Conservation (phyloP, 2,888 invertebrate species). For the Hydraecia micacea region DNA sequence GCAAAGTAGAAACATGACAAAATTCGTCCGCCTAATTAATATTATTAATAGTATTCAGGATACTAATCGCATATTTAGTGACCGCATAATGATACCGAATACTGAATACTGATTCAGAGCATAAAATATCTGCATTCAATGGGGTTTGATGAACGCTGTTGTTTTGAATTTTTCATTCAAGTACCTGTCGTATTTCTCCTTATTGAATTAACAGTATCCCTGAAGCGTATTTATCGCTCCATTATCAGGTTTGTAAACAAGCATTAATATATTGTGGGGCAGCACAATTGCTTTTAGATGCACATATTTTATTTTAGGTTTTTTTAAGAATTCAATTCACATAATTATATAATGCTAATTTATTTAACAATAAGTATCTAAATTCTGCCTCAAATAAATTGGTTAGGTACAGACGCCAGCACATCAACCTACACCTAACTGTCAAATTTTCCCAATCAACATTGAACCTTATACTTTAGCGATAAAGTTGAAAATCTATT, state of each 20-base stretch:
- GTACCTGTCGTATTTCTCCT: constrained; percentile 27
- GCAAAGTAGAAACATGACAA: constrained; percentile 7
- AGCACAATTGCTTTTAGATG: constrained; percentile 11
- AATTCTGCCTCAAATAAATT: constrained; percentile 5
- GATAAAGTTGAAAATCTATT: too few relatives aligned
- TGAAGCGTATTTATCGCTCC: constrained; percentile 32
- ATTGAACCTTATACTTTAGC: too few relatives aligned
- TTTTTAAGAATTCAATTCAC: constrained; percentile 10
- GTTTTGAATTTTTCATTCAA: constrained; percentile 48
- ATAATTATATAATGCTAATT: constrained; percentile 16
- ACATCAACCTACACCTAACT: too few relatives aligned
- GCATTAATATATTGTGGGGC: constrained; percentile 26
- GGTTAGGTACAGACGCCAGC: too few relatives aligned
- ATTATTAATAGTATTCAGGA: constrained; percentile 54
- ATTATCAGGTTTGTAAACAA: constrained; percentile 46
- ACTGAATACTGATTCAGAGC: too few relatives aligned
- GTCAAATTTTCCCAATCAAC: too few relatives aligned
- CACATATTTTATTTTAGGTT: neutral
- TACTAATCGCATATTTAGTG: constrained; percentile 34
- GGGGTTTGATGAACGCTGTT: constrained; percentile 51
- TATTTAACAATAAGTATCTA: constrained; percentile 12
- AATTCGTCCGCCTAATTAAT: constrained; percentile 41
- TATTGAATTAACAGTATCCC: constrained; percentile 5
- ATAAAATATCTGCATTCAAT: constrained; percentile 51
- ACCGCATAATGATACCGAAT: constrained; percentile 51